These are phyloP conservation scores for Erebia aethiops DNA, from an alignment of 2,888 invertebrate species.

Conservation along the genomic window DNA sequence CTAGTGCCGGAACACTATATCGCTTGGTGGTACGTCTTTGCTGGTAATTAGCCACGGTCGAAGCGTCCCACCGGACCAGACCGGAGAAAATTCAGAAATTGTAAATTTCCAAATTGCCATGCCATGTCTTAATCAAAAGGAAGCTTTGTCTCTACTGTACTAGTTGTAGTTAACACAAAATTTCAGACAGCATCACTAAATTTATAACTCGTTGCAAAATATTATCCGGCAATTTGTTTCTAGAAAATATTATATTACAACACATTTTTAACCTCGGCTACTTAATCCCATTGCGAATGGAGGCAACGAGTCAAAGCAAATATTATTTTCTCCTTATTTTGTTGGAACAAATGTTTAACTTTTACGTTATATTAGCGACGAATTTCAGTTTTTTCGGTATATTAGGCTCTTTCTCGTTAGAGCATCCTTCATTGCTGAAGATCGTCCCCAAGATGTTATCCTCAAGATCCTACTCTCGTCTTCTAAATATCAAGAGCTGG, in stretches of 20 bases:
- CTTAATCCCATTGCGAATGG: neutral
- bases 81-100: too few relatives aligned
- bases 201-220: slow-evolving; percentile 14
- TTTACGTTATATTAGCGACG: neutral
- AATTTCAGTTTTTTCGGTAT: neutral
- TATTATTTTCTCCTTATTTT: neutral
- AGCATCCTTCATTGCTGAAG: too few relatives aligned
- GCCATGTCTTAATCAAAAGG: too few relatives aligned
- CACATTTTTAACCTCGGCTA: neutral
- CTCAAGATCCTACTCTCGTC: too few relatives aligned
- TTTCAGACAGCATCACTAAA: slow-evolving; percentile 14
- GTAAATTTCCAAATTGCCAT: too few relatives aligned
- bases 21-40: too few relatives aligned
- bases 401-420: neutral
- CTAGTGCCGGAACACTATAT: too few relatives aligned
- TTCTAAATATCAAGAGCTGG: too few relatives aligned
- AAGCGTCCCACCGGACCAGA: too few relatives aligned
- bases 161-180: neutral
- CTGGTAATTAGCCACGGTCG: too few relatives aligned
- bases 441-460: too few relatives aligned
- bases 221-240: slow-evolving; percentile 4
- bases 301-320: neutral
- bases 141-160: too few relatives aligned
- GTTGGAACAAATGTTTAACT: neutral
- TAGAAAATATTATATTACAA: slow-evolving; percentile 13